phyloP scores from a whole-genome alignment of 1,140 invertebrate genomes.

The Brachionus plicatilis region DNA sequence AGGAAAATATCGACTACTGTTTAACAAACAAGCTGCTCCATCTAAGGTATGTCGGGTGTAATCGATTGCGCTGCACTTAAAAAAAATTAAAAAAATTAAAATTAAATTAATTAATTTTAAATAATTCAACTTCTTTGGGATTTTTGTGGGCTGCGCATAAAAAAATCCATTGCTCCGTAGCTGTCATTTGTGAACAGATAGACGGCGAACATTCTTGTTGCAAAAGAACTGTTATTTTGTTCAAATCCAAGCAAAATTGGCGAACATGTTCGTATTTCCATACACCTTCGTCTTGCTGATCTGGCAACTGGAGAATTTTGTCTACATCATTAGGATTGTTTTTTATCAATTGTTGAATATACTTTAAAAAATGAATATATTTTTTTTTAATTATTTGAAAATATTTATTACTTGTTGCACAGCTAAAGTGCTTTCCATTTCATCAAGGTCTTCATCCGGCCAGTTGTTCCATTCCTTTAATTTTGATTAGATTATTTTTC shows the following conservation, averaged over 20 bases:
- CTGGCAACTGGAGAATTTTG: constrained; percentile 86
- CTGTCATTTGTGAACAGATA: constrained; percentile 97
- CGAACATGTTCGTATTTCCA: constrained; percentile 99
- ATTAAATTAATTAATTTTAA: not conserved
- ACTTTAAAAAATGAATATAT: constrained; percentile 55
- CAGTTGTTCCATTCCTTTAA: constrained; percentile 87
- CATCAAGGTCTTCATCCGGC: constrained; percentile 95
- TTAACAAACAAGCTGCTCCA: constrained; percentile 93
- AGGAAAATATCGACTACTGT: constrained; percentile 99
- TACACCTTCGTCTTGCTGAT: constrained; percentile 94
- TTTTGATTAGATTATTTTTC: not conserved
- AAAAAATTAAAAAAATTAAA: constrained; percentile 43
- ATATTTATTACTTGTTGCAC: constrained; percentile 71
- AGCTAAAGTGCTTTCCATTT: constrained; percentile 97
- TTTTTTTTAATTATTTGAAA: not conserved
- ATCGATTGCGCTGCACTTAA: constrained; percentile 90
- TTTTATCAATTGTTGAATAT: constrained; percentile 94
- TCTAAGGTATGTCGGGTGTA: constrained; percentile 98
- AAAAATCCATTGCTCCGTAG: constrained; percentile 99
- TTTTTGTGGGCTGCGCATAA: constrained; percentile 99
- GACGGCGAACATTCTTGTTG: constrained; percentile 86
- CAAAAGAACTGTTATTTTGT: constrained; percentile 82
- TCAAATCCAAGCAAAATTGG: constrained; percentile 98
- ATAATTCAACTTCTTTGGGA: constrained; percentile 72
- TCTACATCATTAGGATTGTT: constrained; percentile 87